Evolutionary conservation across 2,888 invertebrate genomes (phyloP).

Genomic region (Melinopterus prodromus): DNA sequence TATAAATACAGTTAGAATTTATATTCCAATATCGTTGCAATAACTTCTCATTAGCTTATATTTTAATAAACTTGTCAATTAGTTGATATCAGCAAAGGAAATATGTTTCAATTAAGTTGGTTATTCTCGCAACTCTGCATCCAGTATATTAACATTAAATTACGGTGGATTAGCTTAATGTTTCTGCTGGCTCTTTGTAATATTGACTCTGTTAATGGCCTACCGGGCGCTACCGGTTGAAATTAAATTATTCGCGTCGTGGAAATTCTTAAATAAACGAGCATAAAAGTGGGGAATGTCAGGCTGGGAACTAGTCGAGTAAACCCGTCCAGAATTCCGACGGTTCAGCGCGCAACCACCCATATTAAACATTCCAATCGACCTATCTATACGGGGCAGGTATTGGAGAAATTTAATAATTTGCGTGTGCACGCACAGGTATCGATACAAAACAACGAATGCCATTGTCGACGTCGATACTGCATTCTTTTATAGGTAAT

Average conservation of each 20-base stretch:
- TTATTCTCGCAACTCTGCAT: not conserved
- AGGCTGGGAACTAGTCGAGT: not conserved
- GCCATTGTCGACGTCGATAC: not conserved
- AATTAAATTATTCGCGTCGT: not conserved
- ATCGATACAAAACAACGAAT: not conserved
- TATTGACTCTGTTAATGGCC: not conserved
- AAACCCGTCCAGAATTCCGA: not conserved
- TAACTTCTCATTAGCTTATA: no score
- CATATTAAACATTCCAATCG: not conserved
- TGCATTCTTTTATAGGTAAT: not conserved
- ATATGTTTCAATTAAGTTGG: not conserved
- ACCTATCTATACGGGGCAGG: not conserved
- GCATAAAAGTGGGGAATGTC: not conserved
- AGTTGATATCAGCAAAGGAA: not conserved
- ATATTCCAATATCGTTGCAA: not conserved
- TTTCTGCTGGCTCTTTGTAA: not conserved
- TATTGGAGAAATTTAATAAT: slow-evolving; percentile 4
- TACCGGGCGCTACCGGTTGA: not conserved
- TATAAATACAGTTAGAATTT: not conserved
- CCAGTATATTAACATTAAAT: not conserved
- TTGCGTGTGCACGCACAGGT: not conserved
- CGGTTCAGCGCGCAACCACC: not conserved
- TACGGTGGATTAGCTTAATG: not conserved
- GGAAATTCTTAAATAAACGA: not conserved
- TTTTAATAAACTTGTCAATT: no score